Conservation (phyloP, 2,113 vertebrate genomes). For the Climacteris rufus region DNA sequence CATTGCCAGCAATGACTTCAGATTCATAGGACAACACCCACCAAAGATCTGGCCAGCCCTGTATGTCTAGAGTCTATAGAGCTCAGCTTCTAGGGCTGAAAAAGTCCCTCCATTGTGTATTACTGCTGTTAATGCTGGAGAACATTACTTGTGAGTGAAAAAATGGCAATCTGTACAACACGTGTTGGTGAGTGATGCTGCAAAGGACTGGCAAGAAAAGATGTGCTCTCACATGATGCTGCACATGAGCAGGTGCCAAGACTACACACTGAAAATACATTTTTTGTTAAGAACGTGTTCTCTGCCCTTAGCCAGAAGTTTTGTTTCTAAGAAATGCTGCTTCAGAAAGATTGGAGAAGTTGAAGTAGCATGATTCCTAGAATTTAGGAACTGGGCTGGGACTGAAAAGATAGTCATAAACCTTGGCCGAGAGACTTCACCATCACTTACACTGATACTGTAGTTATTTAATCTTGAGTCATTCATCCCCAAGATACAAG, state of each 20-base stretch:
- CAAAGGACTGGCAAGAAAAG: not conserved
- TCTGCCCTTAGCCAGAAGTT: not conserved
- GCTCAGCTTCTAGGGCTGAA: not conserved
- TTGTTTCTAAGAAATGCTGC: not conserved
- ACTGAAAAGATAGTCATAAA: not conserved
- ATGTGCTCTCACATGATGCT: not conserved
- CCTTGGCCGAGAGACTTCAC: not conserved
- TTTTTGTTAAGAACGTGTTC: not conserved
- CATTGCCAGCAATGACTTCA: not conserved
- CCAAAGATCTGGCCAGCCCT: not conserved
- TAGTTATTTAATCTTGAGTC: not conserved
- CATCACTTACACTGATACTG: not conserved
- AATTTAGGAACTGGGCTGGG: not conserved
- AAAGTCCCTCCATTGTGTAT: not conserved
- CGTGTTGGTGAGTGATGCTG: not conserved
- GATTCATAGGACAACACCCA: not conserved
- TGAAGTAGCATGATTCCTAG: not conserved
- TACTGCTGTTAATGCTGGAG: not conserved
- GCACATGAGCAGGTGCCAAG: accelerated
- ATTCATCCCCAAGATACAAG: not conserved
- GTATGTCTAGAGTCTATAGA: not conserved
- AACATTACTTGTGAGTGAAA: not conserved
- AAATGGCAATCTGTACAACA: not conserved
- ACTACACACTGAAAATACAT: not conserved
- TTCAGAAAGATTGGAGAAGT: not conserved